Conservation (phyloP, 1,140 invertebrate genomes). For the Hycleus cichorii region DNA sequence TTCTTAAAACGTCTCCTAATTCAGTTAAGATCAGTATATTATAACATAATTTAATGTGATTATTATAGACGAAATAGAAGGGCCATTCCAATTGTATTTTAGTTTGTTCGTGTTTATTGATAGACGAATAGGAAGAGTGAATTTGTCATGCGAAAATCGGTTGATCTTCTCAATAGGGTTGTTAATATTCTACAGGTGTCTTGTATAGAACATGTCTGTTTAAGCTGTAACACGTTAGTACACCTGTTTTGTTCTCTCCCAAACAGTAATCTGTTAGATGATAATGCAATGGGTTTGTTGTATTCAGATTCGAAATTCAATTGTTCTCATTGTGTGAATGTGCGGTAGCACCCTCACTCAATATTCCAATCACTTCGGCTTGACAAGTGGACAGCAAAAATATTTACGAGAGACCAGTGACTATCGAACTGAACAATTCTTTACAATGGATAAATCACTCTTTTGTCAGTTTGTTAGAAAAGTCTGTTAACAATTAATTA, state of each 20-base stretch:
- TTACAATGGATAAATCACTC: conserved; percentile 14
- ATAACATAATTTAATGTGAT: too few species aligned
- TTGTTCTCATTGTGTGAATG: conserved; percentile 22
- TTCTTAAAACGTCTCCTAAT: too few species aligned
- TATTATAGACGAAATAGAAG: too few species aligned
- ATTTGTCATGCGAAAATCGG: conserved; percentile 10
- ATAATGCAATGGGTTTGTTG: conserved; percentile 28
- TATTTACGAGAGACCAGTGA: conserved; percentile 21
- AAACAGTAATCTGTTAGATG: conserved; percentile 33
- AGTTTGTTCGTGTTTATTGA: neutral
- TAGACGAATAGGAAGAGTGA: conserved; percentile 5
- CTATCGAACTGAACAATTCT: conserved; percentile 2
- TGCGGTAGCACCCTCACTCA: conserved; percentile 15
- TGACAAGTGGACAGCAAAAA: conserved; percentile 27
- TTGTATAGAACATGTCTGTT: conserved; percentile 27
- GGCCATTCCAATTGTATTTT: too few species aligned
- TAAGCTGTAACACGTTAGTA: conserved; percentile 29
- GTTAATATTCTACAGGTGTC: conserved; percentile 35
- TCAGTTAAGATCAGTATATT: too few species aligned
- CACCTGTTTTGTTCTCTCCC: conserved; percentile 32
- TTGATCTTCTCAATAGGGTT: conserved; percentile 19
- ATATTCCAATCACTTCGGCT: conserved; percentile 22
- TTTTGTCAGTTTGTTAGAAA: conserved; percentile 6
- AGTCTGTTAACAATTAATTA: conserved; percentile 9
- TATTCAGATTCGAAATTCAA: conserved; percentile 28